These are phyloP conservation scores for Drosophila nigrodunni DNA, from an alignment of 1,140 invertebrate species.

Conservation along the genomic window DNA sequence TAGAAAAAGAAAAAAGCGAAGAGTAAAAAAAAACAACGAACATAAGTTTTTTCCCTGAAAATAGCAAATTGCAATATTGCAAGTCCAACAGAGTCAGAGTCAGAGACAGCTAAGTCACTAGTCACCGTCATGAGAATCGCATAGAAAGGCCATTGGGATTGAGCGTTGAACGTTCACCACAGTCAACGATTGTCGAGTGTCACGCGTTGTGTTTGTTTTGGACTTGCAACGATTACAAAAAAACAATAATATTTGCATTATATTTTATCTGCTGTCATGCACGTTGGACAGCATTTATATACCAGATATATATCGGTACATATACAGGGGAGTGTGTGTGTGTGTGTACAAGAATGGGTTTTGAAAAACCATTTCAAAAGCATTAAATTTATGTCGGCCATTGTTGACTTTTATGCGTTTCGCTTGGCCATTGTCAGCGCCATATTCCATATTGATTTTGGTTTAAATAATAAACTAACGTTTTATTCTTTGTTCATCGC, in stretches of 20 bases:
- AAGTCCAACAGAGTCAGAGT: constrained; percentile 7
- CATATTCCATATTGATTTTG: constrained; percentile 71
- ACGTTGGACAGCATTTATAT: constrained; percentile 53
- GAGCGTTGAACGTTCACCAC: constrained; percentile 24
- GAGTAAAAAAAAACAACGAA: neutral
- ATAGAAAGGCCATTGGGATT: constrained; percentile 20
- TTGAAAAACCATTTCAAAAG: constrained; percentile 68
- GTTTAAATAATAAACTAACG: constrained; percentile 59
- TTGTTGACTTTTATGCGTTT: constrained; percentile 60
- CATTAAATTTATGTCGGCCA: constrained; percentile 68
- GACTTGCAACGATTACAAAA: constrained; percentile 42
- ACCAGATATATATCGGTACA: constrained; percentile 12
- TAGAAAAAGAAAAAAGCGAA: constrained; percentile 1
- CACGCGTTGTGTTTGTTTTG: constrained; percentile 38
- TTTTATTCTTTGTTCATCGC: constrained; percentile 6
- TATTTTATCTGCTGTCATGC: constrained; percentile 64
- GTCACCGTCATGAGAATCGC: constrained; percentile 38
- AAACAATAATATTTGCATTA: constrained; percentile 56
- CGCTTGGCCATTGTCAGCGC: constrained; percentile 40
- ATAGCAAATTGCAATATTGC: constrained; percentile 30
- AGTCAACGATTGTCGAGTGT: constrained; percentile 19
- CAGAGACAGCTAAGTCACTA: constrained; percentile 14
- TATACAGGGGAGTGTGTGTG: neutral
- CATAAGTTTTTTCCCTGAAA: constrained; percentile 10
- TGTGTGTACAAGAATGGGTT: constrained; percentile 38